Base-by-base conservation (phyloP, 2,113 vertebrate genomes). In the Phyllostomus hastatus region DNA sequence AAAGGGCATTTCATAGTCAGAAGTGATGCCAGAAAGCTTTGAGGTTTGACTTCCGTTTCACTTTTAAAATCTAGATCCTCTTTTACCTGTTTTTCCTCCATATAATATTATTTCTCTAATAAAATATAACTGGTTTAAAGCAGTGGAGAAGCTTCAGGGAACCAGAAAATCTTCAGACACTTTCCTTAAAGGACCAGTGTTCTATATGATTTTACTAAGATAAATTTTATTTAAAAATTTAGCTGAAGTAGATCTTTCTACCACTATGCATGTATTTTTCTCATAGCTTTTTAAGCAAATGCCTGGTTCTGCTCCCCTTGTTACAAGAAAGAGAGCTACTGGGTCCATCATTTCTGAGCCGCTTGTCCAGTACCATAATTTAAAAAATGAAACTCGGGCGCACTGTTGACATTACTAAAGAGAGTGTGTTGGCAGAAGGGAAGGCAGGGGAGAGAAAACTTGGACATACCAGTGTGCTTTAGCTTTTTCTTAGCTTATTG, bases 281-380 rank as follows among this genome's bases (percentile, higher is more conserved):
- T 86, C 64, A 79, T 46, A 88, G 82, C 19, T 91, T 67, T 92
- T 87, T 87, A 91, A 67, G 86, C 57, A 94, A 83, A 85, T 93
- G 52, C 20, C 50, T 96, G 33, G 26, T 90, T 92, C 61, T 85
- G 1, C 85, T 96, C 35, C 90, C 54, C 87, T 92, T 88, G 10
- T 94, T 90, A 41, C 16, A 88, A 91, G 72, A 72, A 48, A 81
- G 33, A 59, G 76, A 43, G 33, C 33, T 57, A 5, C 35, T 64
- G 24, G 88, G 84, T 43, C 61, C 4, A 50, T 92, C 5, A 14
- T 94, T 89, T 92, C 64, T 90, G 75, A 80, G 57, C 52, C 95
- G 35, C 48, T 89, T 94, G 46, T 95, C 41, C 24, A 43, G 3
- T 64, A 75, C 24, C 75, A 48, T 70, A 52, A 50, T 91, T 80